phyloP scores from a whole-genome alignment of 2,888 invertebrate genomes.

The Mesorhabditis sp. region DNA sequence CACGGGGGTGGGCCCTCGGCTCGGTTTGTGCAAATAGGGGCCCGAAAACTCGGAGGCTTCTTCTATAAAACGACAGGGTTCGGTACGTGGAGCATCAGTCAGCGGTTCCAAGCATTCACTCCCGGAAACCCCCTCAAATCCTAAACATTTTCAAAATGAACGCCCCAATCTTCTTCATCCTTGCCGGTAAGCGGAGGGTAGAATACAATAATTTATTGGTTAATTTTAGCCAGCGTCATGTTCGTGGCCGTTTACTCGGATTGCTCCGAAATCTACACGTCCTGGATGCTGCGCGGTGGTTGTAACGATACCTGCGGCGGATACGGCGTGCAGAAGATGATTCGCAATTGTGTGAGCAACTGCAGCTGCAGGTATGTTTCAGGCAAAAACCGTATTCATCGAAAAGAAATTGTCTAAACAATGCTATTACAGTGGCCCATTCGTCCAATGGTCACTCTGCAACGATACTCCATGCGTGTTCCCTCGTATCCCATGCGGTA shows the following conservation, averaged over 20 bases:
- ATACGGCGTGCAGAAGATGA: slow-evolving; percentile 4
- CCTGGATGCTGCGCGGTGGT: not conserved
- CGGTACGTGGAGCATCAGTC: too few species aligned
- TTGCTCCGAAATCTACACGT: not conserved
- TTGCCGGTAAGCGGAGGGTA: too few species aligned
- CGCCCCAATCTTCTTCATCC: too few species aligned
- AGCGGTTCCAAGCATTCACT: too few species aligned
- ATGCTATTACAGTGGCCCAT: not conserved
- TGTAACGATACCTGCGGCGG: not conserved
- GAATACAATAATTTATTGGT: too few species aligned
- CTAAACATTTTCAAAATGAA: too few species aligned
- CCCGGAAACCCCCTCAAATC: too few species aligned
- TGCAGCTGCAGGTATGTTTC: not conserved
- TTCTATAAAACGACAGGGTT: too few species aligned
- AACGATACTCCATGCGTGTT: not conserved
- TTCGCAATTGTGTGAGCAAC: not conserved
- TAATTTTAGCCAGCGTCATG: not conserved
- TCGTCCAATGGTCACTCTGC: not conserved
- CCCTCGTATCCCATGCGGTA: slow-evolving; percentile 1
- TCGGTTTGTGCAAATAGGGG: too few species aligned
- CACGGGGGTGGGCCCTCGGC: too few species aligned
- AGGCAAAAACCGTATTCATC: not conserved
- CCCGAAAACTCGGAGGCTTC: too few species aligned
- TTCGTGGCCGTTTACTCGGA: not conserved
- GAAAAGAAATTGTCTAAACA: too few species aligned